Conservation (phyloP, 64 coral and sea anemone species). For the Montipora capricornis region DNA sequence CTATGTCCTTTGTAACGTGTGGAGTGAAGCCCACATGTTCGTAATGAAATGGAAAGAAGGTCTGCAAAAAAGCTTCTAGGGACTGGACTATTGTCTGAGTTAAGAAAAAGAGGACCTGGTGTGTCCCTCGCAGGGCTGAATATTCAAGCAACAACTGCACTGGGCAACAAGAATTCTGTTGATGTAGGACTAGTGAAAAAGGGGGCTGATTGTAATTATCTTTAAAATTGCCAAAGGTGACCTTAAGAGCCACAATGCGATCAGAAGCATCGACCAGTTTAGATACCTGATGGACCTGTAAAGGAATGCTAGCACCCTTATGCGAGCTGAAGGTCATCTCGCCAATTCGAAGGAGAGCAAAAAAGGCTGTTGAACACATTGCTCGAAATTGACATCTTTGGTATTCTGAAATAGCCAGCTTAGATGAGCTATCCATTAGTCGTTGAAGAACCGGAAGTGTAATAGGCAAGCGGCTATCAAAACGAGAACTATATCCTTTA, state of each 20-base stretch:
- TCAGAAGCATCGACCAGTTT: conserved; percentile 13
- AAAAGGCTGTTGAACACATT: conserved; percentile 30
- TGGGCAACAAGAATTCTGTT: conserved; percentile 32
- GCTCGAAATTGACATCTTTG: neutral
- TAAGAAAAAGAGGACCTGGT: conserved; percentile 35
- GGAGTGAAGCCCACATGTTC: conserved; percentile 33
- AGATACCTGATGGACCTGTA: conserved; percentile 31
- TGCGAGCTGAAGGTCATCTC: conserved; percentile 21
- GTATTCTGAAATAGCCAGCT: neutral
- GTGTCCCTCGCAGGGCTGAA: neutral
- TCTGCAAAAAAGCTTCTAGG: conserved; percentile 3
- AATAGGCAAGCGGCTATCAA: conserved; percentile 48
- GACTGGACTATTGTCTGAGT: neutral
- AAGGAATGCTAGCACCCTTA: neutral
- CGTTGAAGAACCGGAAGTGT: conserved; percentile 1
- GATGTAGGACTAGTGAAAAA: conserved; percentile 26
- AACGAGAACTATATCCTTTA: conserved; percentile 20
- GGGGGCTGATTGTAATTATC: conserved; percentile 38
- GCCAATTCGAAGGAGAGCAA: conserved; percentile 37
- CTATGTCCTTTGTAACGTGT: conserved; percentile 60
- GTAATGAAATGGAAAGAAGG: conserved; percentile 38
- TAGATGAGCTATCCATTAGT: neutral
- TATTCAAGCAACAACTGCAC: conserved; percentile 40
- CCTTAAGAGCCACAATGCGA: conserved; percentile 11
- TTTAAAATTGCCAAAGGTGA: conserved; percentile 42